phyloP scores from a whole-genome alignment of 2,888 invertebrate species.

The Cancer borealis region DNA sequence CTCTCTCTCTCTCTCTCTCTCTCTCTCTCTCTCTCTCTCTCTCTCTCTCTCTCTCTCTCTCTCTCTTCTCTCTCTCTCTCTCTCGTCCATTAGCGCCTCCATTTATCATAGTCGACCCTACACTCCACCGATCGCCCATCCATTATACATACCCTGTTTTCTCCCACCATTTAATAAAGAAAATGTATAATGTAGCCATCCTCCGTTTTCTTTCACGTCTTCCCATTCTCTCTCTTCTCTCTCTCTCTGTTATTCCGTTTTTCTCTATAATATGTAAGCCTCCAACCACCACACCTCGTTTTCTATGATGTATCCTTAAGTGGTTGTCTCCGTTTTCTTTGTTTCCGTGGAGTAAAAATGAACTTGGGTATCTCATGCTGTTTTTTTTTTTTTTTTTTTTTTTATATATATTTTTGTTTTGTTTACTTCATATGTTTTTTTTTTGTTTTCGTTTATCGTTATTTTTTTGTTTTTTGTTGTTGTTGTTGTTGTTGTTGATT shows the following conservation, averaged over 20 bases:
- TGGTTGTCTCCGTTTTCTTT: not conserved
- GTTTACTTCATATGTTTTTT: not conserved
- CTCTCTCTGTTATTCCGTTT: not conserved
- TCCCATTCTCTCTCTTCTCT: not conserved
- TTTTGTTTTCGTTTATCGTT: not conserved
- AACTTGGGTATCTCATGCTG: not conserved
- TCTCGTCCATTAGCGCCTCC: not conserved
- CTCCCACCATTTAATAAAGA: not conserved
- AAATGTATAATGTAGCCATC: not conserved
- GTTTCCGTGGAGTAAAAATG: not conserved
- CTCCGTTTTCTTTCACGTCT: not conserved
- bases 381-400: not conserved
- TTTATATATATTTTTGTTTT: not conserved
- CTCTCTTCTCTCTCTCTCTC: constrained; percentile 42
- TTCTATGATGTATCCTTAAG: not conserved
- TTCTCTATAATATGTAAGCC: not conserved
- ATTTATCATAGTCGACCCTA: not conserved
- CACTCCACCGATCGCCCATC: not conserved
- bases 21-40: not conserved
- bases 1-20: not conserved
- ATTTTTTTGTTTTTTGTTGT: no score
- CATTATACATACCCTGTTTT: not conserved
- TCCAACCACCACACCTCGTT: not conserved
- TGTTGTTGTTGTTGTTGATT: no score
- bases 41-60: not conserved